A percentile compares a stretch with the other conserved stretches of the same genome.
These are phyloP conservation scores for Dasypus novemcinctus DNA, from an alignment of 2,113 vertebrate genomes.

Conservation along the genomic window DNA sequence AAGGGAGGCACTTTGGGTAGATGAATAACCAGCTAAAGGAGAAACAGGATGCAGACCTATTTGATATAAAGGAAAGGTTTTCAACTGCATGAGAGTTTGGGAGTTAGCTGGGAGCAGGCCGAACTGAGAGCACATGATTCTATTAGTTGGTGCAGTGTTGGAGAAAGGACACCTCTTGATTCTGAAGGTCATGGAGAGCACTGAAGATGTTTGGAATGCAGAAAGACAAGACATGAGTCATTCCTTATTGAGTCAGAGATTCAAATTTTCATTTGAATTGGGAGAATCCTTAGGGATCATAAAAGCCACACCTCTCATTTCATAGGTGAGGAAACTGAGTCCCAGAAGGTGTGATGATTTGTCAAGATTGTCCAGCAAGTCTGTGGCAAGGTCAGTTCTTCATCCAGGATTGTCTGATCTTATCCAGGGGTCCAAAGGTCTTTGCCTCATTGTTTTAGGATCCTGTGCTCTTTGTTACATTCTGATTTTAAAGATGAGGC, in stretches of 20 bases:
- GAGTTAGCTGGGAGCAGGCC: not conserved
- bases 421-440: no score
- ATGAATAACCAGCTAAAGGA: no score
- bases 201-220: not conserved
- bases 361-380: no score
- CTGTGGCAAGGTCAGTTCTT: not conserved
- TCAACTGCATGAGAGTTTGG: rapidly evolving
- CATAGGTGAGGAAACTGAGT: not conserved
- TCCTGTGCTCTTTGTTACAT: not conserved
- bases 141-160: rapidly evolving
- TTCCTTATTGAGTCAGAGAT: not conserved
- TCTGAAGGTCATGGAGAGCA: not conserved
- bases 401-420: not conserved
- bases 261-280: not conserved
- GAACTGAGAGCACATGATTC: rapidly evolving
- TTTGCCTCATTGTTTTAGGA: not conserved
- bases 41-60: not conserved
- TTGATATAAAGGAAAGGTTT: no score
- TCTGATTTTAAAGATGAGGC: not conserved
- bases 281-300: not conserved
- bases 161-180: not conserved
- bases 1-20: not conserved
- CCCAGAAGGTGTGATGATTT: not conserved
- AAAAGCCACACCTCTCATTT: not conserved
- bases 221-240: not conserved